phyloP scores from a whole-genome alignment of 2,113 vertebrate species.

The Anhinga rufa region DNA sequence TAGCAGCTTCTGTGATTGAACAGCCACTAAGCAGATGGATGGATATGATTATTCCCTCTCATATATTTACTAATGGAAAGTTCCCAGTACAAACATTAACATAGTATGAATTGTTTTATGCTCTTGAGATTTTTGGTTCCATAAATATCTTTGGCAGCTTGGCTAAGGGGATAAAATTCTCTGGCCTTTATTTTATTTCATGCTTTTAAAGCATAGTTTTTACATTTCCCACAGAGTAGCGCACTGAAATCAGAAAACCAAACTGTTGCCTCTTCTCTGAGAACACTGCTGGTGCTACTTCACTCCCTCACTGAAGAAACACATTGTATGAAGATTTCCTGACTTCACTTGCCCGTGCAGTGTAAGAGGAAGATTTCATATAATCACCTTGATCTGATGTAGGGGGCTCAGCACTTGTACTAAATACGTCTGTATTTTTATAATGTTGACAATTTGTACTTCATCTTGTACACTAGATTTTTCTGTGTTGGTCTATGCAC shows the following conservation, averaged over 20 bases:
- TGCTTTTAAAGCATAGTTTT: not conserved
- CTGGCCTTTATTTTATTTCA: not conserved
- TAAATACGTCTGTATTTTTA: not conserved
- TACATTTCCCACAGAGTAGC: not conserved
- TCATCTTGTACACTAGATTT: not conserved
- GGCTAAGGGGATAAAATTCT: not conserved
- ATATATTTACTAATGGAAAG: conserved; percentile 25
- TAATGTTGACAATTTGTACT: not conserved
- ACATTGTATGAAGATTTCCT: not conserved
- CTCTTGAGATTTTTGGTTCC: conserved; percentile 37
- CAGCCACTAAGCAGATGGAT: conserved; percentile 6
- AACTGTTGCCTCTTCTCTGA: not conserved
- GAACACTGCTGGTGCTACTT: not conserved
- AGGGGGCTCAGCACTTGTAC: not conserved
- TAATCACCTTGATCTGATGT: not conserved
- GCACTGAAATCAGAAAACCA: not conserved
- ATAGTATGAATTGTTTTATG: conserved; percentile 16
- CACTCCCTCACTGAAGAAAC: not conserved
- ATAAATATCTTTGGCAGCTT: conserved; percentile 42
- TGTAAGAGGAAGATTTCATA: not conserved
- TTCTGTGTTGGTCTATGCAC: not conserved
- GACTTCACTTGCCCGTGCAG: not conserved
- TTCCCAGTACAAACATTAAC: conserved; percentile 23
- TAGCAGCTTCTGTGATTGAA: conserved; percentile 4
- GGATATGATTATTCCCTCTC: not conserved